Evolutionary conservation across 2,888 invertebrate genomes (phyloP).

Genomic region (Sipunculus nudus): DNA sequence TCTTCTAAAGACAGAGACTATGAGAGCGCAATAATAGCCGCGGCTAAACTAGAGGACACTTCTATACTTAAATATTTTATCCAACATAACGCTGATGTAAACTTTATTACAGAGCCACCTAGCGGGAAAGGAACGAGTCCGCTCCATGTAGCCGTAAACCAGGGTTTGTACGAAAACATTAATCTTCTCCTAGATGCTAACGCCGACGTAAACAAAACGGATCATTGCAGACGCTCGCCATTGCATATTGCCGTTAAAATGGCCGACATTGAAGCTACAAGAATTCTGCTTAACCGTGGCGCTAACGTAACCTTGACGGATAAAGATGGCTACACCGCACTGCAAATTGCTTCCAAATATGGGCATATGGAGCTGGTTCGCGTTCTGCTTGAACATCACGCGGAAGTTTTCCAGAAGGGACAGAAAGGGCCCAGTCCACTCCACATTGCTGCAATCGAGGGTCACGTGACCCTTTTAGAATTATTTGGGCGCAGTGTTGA

Average conservation of each 20-base stretch:
- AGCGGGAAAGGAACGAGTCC: not conserved
- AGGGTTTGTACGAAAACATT: conserved; percentile 12
- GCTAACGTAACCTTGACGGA: conserved; percentile 18
- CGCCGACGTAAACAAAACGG: conserved; percentile 26
- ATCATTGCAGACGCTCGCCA: conserved; percentile 18
- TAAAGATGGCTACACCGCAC: conserved; percentile 10
- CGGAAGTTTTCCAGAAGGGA: conserved; percentile 23
- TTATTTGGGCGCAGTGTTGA: conserved; percentile 27
- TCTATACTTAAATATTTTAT: conserved; percentile 22
- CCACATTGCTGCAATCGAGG: conserved; percentile 33
- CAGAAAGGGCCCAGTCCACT: conserved; percentile 29
- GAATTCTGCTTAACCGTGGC: conserved; percentile 25
- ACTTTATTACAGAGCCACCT: conserved; percentile 4
- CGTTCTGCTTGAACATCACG: conserved; percentile 27
- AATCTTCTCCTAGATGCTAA: conserved; percentile 19
- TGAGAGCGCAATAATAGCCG: conserved; percentile 10
- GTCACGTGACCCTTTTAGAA: conserved; percentile 32
- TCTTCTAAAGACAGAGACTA: not conserved
- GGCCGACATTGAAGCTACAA: conserved; percentile 14
- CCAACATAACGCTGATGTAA: conserved; percentile 17
- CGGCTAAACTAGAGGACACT: conserved; percentile 19
- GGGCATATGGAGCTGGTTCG: conserved; percentile 34
- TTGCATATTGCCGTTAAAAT: conserved; percentile 23
- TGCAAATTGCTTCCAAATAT: conserved; percentile 28
- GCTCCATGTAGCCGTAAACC: conserved; percentile 24